Evolutionary conservation across 2,888 invertebrate genomes (phyloP), one percentile per base, ranked within the genome.

Genomic region (Calameuta filiformis): DNA sequence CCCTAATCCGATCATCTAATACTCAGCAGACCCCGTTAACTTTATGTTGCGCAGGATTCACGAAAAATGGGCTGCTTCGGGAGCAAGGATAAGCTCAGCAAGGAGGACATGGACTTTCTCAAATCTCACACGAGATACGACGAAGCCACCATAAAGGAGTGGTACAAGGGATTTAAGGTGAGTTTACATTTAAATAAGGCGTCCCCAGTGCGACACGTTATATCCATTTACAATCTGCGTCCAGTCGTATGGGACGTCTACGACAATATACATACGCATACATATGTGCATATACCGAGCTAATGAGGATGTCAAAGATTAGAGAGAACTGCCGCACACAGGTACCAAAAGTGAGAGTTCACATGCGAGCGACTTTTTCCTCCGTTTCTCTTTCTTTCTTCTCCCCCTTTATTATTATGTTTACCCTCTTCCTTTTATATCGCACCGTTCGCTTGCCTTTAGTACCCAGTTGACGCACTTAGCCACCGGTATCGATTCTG

Each of bases 161-260:
- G 99, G 99, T 99, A 99, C 93, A 98, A 99, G 94, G 99, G 99
- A 85, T 99, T 99, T 92, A 98, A 99, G 97, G 99, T 99, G 93
- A 94, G 94, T 92, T 40, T 71, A 33, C 71, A 56, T 56, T 56
- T 23, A 9, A 56, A 56, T 56, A 75, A 75, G 79, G 78, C 34
- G 76, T 33, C 75, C 33, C 71, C 23, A 73, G 78, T 77, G 56
- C 56, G 56, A 75, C 79, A 73, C 79, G 79, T 75, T 71, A 71
- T 34, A 74, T 76, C 23, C 56, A 56, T 56, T 56, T 56, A 1
- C 23, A 56, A 23, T 56, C 9, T 23, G 23, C 9, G 9, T 56
- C 9, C 9, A 23, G 2, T 23, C 56, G 23, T 23, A 23, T 9
- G 56, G 23, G 56, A 56, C 9, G 23, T 9, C 56, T 56, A 9